A percentile compares a stretch with the other conserved stretches of the same genome.
Conservation (phyloP, 2,797 vertebrate genomes). For the Moxostoma hubbsi region DNA sequence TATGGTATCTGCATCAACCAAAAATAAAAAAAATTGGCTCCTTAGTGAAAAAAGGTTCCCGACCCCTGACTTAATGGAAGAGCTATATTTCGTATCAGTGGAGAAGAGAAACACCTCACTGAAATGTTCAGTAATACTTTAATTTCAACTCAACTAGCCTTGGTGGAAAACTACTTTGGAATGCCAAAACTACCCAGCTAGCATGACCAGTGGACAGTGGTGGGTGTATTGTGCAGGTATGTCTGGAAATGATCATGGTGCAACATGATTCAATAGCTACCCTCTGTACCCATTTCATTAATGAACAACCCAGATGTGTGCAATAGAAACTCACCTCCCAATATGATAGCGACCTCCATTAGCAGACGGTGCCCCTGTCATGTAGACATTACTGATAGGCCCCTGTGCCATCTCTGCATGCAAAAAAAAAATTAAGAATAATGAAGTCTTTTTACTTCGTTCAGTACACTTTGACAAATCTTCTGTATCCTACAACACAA, state of each 20-base stretch:
- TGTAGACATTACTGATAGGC: conserved; percentile 92
- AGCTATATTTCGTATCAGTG: not conserved
- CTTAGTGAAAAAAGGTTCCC: too few relatives aligned
- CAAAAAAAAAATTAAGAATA: not conserved
- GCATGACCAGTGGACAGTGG: not conserved
- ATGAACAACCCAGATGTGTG: not conserved
- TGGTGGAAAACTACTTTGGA: too few relatives aligned
- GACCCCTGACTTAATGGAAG: not conserved
- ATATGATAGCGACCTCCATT: conserved; percentile 90
- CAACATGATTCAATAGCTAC: not conserved
- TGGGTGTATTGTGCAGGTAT: not conserved
- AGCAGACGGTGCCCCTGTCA: conserved; percentile 88
- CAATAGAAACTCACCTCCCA: conserved; percentile 81
- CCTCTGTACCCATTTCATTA: not conserved
- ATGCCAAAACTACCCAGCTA: too few relatives aligned
- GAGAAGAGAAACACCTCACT: too few relatives aligned
- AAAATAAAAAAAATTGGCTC: too few relatives aligned
- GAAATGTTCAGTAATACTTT: too few relatives aligned
- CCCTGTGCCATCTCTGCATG: conserved; percentile 97
- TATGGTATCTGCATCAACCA: too few relatives aligned
- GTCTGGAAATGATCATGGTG: not conserved
- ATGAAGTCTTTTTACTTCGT: not conserved
- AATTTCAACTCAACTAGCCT: too few relatives aligned
- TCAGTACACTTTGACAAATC: too few relatives aligned
- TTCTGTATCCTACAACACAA: too few relatives aligned